Evolutionary conservation across 2,797 vertebrate species (phyloP).

Genomic region (Alouatta caraya): DNA sequence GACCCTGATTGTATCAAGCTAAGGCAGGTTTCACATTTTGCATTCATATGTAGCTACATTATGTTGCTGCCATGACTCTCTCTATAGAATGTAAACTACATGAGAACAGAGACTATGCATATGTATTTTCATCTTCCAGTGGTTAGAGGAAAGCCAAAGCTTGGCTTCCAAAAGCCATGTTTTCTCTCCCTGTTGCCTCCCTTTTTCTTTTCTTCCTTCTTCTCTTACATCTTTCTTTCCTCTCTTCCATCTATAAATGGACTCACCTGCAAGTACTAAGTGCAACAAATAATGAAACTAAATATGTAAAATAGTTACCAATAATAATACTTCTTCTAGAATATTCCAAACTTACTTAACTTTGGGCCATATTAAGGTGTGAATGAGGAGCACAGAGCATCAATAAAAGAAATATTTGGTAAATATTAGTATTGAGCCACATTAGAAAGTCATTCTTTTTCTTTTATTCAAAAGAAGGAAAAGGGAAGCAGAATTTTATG

Average conservation of each 20-base stretch:
- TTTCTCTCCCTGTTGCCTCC: background rate
- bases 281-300: background rate
- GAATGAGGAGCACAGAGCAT: background rate
- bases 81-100: background rate
- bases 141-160: background rate
- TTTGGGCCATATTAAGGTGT: background rate
- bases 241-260: background rate
- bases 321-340: background rate
- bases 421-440: background rate
- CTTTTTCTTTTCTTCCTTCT: fast-evolving
- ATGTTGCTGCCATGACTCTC: background rate
- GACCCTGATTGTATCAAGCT: background rate
- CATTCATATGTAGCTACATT: background rate
- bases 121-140: background rate
- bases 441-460: background rate
- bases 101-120: background rate
- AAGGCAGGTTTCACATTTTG: background rate
- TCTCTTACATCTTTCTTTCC: too few species aligned
- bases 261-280: background rate
- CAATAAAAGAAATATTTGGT: background rate
- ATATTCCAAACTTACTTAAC: background rate
- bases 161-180: too few species aligned
- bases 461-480: background rate
- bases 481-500: background rate
- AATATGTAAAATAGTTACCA: background rate